Conservation (phyloP, 1,140 invertebrate species). For the Luehdorfia chinensis region DNA sequence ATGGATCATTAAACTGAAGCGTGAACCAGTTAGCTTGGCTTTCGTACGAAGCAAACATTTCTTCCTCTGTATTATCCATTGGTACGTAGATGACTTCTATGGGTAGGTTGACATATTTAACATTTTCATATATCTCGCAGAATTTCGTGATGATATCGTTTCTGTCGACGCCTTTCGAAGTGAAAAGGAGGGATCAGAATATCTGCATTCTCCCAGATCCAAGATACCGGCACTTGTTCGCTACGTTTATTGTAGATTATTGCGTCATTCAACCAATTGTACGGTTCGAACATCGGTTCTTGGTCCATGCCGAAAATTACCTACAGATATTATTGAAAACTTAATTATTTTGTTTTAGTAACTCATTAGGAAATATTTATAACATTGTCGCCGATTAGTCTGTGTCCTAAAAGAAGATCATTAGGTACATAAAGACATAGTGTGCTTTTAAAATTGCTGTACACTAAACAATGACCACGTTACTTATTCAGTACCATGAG, state of each 20-base stretch:
- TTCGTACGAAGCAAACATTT: conserved; percentile 36
- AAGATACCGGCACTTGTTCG: not conserved
- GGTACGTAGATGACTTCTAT: conserved; percentile 64
- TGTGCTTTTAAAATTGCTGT: no score
- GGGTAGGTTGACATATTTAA: conserved; percentile 50
- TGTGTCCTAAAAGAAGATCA: no score
- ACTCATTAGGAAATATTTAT: no score
- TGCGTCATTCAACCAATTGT: conserved; percentile 3
- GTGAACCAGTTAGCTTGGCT: conserved; percentile 65
- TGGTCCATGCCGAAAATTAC: not conserved
- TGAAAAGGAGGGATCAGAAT: conserved; percentile 30
- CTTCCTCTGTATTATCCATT: conserved; percentile 45
- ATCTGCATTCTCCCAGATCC: not conserved
- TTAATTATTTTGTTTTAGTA: no score
- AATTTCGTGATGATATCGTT: conserved; percentile 49
- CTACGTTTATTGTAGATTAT: not conserved
- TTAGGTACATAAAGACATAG: no score
- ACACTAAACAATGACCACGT: no score
- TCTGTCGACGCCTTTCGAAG: conserved; percentile 42
- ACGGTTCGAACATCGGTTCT: not conserved
- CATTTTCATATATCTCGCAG: conserved; percentile 55
- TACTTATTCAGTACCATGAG: no score
- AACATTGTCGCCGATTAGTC: no score
- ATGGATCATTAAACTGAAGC: conserved; percentile 44
- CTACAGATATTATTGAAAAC: no score